These are phyloP conservation scores for Lophius americanus DNA, from an alignment of 2,797 vertebrate species.

Conservation along the genomic window DNA sequence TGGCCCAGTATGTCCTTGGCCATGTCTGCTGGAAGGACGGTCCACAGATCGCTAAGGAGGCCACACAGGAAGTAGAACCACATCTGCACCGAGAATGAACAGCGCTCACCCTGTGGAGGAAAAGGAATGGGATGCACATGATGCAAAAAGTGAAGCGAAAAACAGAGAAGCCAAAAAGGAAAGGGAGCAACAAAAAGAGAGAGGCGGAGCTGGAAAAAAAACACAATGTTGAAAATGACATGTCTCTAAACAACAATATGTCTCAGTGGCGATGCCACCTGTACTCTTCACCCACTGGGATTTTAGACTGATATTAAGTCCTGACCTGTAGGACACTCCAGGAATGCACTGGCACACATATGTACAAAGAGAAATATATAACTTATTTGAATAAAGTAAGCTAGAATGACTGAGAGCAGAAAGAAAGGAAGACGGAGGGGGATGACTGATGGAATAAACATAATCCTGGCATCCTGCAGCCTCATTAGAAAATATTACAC, in stretches of 20 bases:
- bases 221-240: conserved; percentile 51
- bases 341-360: conserved; percentile 47
- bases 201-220: conserved; percentile 40
- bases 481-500: conserved; percentile 68
- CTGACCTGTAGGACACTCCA: conserved; percentile 73
- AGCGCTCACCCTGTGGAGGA: conserved; percentile 91
- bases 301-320: conserved; percentile 71
- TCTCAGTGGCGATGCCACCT: conserved; percentile 76
- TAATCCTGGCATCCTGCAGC: conserved; percentile 62
- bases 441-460: conserved; percentile 22
- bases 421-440: conserved; percentile 21
- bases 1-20: conserved; percentile 88
- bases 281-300: conserved; percentile 70
- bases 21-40: conserved; percentile 80
- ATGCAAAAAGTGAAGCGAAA: conserved; percentile 51
- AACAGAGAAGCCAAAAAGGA: conserved; percentile 30
- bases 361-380: conserved; percentile 33
- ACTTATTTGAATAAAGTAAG: conserved; percentile 28
- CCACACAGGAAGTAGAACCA: conserved; percentile 95
- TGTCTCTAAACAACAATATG: conserved; percentile 70
- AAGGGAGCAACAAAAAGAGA: conserved; percentile 39
- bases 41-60: conserved; percentile 92
- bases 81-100: conserved; percentile 97
- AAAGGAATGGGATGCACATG: conserved; percentile 22
- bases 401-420: conserved; percentile 28